A percentile compares a stretch with the other conserved stretches of the same genome.
Conservation (phyloP, 2,888 invertebrate species). For the Polydrusus pterygomalis region DNA sequence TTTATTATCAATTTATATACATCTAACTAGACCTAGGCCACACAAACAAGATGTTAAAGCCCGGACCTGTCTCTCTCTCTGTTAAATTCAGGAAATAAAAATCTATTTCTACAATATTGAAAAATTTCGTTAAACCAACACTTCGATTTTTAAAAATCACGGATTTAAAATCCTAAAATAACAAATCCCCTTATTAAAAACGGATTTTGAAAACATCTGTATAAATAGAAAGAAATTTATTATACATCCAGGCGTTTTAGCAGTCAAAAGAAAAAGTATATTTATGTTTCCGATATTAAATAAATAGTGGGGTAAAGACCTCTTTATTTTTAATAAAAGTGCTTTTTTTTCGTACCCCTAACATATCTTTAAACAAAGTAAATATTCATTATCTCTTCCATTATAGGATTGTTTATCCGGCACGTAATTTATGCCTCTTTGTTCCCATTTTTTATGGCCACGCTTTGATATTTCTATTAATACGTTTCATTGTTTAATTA, state of each 20-base stretch:
- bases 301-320: slow-evolving; percentile 21
- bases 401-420: background rate
- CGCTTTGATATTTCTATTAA: slow-evolving; percentile 20
- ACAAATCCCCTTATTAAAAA: slow-evolving; percentile 34
- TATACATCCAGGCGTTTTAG: slow-evolving; percentile 25
- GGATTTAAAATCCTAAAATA: slow-evolving; percentile 30
- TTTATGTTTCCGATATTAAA: slow-evolving; percentile 28
- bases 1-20: too few species aligned
- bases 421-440: slow-evolving; percentile 31
- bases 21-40: too few species aligned
- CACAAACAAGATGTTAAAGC: too few species aligned
- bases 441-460: slow-evolving; percentile 27
- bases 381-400: background rate
- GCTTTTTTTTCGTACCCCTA: background rate
- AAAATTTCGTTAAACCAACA: background rate
- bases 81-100: too few species aligned
- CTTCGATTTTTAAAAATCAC: background rate
- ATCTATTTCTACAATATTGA: too few species aligned
- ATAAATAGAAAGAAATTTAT: slow-evolving; percentile 39
- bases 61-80: too few species aligned
- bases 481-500: slow-evolving; percentile 30
- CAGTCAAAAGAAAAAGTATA: slow-evolving; percentile 20
- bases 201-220: slow-evolving; percentile 28
- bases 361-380: background rate
- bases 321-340: background rate